A percentile compares a stretch with the other conserved stretches of the same genome.
These are phyloP conservation scores for Alloplasta piceator DNA, from an alignment of 2,888 invertebrate genomes.

Conservation along the genomic window DNA sequence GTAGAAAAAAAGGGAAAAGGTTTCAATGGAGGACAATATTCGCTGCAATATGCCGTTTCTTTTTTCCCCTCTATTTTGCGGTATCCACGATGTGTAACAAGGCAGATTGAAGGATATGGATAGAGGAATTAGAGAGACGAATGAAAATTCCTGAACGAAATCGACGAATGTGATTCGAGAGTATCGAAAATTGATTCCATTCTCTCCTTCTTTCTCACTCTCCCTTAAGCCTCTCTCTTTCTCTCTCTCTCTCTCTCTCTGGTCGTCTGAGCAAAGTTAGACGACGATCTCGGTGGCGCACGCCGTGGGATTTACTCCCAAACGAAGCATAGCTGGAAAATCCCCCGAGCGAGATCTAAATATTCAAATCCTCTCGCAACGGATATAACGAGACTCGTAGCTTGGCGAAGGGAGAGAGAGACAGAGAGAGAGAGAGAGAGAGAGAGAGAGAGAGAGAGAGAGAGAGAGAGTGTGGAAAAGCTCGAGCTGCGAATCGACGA, in stretches of 20 bases:
- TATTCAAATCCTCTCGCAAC: conserved; percentile 71
- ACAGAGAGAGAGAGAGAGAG: background rate
- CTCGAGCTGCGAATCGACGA: conserved; percentile 12
- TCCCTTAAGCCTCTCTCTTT: background rate
- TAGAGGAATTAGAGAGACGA: conserved; percentile 27
- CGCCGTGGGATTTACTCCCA: conserved; percentile 1
- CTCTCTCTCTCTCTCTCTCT: background rate
- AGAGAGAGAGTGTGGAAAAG: conserved; percentile 8
- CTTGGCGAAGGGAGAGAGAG: conserved; percentile 6
- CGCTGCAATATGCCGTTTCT: too few relatives aligned
- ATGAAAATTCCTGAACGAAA: conserved; percentile 36
- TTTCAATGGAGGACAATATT: too few relatives aligned
- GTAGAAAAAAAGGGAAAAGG: too few relatives aligned
- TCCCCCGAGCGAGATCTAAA: conserved; percentile 71
- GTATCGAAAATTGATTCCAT: conserved; percentile 51
- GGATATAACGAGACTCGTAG: conserved; percentile 54
- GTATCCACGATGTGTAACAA: too few relatives aligned
- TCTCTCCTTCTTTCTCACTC: conserved; percentile 1
- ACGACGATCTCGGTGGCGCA: conserved; percentile 21
- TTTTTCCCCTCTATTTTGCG: too few relatives aligned
- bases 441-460: background rate
- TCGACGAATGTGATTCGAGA: conserved; percentile 47
- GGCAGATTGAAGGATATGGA: conserved; percentile 2
- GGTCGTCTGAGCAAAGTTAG: conserved; percentile 1
- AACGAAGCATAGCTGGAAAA: conserved; percentile 40